Percentiles rank a stretch among this genome's conserved stretches.
phyloP scores from a whole-genome alignment of 2,888 invertebrate species.

The Dione juno region DNA sequence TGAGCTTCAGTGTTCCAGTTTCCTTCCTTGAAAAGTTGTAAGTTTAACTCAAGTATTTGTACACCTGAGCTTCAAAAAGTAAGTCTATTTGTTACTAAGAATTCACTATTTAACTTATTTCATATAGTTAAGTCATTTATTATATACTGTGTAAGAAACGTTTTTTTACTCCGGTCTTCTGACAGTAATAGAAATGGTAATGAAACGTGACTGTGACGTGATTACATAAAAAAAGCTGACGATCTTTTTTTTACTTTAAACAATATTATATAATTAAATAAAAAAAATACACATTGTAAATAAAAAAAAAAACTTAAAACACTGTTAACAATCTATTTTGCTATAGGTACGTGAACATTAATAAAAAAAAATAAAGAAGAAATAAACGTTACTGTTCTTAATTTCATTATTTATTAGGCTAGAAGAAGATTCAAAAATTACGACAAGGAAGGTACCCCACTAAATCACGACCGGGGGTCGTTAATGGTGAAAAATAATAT shows the following conservation, averaged over 20 bases:
- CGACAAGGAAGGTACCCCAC: slow-evolving; percentile 50
- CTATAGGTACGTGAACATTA: background rate
- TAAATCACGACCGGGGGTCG: slow-evolving; percentile 64
- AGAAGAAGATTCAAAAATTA: slow-evolving; percentile 61
- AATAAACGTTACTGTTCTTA: slow-evolving; percentile 47
- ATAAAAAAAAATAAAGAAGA: background rate
- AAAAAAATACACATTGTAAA: background rate
- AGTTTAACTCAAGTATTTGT: slow-evolving; percentile 4
- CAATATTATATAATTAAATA: too few species aligned
- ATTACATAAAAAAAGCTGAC: too few species aligned
- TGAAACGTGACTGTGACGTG: too few species aligned
- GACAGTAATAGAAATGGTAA: too few species aligned
- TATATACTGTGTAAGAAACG: too few species aligned
- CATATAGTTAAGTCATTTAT: too few species aligned
- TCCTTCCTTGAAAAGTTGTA: slow-evolving; percentile 16
- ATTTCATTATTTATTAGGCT: slow-evolving; percentile 68
- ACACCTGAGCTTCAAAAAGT: background rate
- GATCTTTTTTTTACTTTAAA: too few species aligned
- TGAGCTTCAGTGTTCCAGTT: slow-evolving; percentile 25
- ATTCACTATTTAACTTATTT: background rate
- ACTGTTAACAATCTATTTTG: too few species aligned
- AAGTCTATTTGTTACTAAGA: too few species aligned
- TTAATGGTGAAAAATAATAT: slow-evolving; percentile 76
- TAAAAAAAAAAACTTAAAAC: background rate
- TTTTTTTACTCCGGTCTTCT: too few species aligned